These are phyloP conservation scores for Nomia melanderi DNA, from an alignment of 1,140 invertebrate genomes.

Conservation along the genomic window DNA sequence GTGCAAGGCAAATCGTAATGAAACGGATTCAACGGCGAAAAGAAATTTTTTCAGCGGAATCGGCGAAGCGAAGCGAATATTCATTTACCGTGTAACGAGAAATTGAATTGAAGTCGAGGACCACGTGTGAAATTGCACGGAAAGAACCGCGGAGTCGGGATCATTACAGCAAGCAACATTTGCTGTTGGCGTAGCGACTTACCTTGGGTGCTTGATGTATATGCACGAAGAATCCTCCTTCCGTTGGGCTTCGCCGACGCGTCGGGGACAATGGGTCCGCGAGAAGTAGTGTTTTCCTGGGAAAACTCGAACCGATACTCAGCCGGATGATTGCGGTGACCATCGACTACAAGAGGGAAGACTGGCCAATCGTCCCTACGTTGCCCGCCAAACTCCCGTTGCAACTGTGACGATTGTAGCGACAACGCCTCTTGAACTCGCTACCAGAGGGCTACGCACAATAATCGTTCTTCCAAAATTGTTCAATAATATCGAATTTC, in stretches of 20 bases:
- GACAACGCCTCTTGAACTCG: neutral
- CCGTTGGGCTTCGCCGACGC: slow-evolving; percentile 46
- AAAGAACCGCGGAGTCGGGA: slow-evolving; percentile 41
- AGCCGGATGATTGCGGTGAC: slow-evolving; percentile 65
- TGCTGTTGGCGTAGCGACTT: slow-evolving; percentile 26
- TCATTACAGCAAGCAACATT: slow-evolving; percentile 5
- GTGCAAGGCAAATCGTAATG: slow-evolving; percentile 6
- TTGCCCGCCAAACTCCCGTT: slow-evolving; percentile 56
- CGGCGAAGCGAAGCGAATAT: neutral
- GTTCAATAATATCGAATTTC: neutral
- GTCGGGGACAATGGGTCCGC: slow-evolving; percentile 61
- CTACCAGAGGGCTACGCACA: neutral
- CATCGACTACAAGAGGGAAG: slow-evolving; percentile 68
- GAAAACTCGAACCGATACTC: slow-evolving; percentile 72
- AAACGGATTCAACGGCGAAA: neutral
- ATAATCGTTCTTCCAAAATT: neutral
- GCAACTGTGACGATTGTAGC: slow-evolving; percentile 13
- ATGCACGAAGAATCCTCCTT: slow-evolving; percentile 38
- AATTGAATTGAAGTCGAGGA: slow-evolving; percentile 46
- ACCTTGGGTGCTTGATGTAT: slow-evolving; percentile 49
- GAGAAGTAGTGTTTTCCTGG: slow-evolving; percentile 67
- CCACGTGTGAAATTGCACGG: slow-evolving; percentile 69
- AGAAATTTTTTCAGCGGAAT: neutral
- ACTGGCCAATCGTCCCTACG: slow-evolving; percentile 63
- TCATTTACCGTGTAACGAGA: neutral